A percentile compares a stretch with the other conserved stretches of the same genome.
phyloP scores from a whole-genome alignment of 2,888 invertebrate species.

The Coelopa pilipes region DNA sequence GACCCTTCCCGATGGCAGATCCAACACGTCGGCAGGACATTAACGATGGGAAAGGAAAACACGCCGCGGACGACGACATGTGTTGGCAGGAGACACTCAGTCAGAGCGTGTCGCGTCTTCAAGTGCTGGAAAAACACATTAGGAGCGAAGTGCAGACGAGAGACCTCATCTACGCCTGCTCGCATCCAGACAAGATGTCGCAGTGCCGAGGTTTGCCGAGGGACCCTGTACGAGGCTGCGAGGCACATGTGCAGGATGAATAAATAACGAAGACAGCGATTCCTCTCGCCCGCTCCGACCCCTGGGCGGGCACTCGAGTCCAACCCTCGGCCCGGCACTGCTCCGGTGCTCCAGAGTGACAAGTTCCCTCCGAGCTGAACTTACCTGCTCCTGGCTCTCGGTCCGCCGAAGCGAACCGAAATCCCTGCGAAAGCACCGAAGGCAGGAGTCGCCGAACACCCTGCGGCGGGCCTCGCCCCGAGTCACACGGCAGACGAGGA shows the following conservation, averaged over 20 bases:
- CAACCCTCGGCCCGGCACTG: background rate
- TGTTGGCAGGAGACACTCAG: no score
- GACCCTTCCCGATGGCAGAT: background rate
- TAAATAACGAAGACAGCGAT: background rate
- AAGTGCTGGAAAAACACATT: background rate
- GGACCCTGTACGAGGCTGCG: background rate
- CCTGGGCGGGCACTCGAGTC: background rate
- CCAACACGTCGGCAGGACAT: background rate
- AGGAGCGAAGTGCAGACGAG: background rate
- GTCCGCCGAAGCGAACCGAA: no score
- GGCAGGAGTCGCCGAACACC: background rate
- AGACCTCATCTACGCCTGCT: background rate
- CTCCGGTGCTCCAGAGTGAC: no score
- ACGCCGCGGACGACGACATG: background rate
- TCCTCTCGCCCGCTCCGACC: background rate
- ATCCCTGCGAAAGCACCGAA: no score
- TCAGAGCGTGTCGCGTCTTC: no score
- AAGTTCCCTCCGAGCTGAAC: background rate
- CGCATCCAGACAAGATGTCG: constrained; percentile 6
- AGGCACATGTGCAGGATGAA: constrained; percentile 1
- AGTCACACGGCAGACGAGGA: constrained; percentile 48
- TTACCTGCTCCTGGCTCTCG: constrained; percentile 6
- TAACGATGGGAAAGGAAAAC: constrained; percentile 28
- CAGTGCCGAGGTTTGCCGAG: background rate
- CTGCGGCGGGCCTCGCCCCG: constrained; percentile 41